Conservation (phyloP, 2,888 invertebrate genomes). For the Ophioninae sp. region DNA sequence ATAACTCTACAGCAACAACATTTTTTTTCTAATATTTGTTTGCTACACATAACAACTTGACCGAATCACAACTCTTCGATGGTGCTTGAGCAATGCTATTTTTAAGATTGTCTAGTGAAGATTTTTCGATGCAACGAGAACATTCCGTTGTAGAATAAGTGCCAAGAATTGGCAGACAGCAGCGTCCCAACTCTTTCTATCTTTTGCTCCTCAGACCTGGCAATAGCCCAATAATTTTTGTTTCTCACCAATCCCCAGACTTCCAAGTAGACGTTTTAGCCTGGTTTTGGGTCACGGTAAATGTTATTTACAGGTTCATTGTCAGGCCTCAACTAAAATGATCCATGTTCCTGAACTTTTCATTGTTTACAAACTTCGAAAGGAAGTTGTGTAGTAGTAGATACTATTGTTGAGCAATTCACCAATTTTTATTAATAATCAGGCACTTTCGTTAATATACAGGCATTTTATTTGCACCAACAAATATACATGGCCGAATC, state of each 20-base stretch:
- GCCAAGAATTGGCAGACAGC: conserved; percentile 49
- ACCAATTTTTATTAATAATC: background rate
- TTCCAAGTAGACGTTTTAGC: conserved; percentile 36
- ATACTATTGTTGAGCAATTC: background rate
- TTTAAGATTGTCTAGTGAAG: conserved; percentile 50
- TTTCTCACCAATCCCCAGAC: conserved; percentile 32
- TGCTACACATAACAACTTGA: conserved; percentile 16
- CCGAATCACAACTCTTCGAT: background rate
- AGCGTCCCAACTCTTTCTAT: conserved; percentile 31
- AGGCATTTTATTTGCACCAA: background rate
- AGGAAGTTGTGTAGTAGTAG: background rate
- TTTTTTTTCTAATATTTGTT: background rate
- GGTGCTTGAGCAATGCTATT: conserved; percentile 36
- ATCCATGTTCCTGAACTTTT: background rate
- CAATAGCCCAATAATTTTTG: conserved; percentile 50
- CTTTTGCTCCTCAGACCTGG: conserved; percentile 37
- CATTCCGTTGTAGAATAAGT: conserved; percentile 52
- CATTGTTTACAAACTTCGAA: background rate
- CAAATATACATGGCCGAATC: background rate
- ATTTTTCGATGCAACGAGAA: conserved; percentile 48
- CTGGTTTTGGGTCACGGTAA: conserved; percentile 7
- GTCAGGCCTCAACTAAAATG: conserved; percentile 9
- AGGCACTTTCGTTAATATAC: background rate
- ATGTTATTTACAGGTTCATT: conserved; percentile 40
- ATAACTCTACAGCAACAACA: background rate